Percentiles rank a stretch among this genome's conserved stretches.
Evolutionary conservation across 2,113 vertebrate genomes (phyloP).

Genomic region (Myrmecophaga tridactyla): DNA sequence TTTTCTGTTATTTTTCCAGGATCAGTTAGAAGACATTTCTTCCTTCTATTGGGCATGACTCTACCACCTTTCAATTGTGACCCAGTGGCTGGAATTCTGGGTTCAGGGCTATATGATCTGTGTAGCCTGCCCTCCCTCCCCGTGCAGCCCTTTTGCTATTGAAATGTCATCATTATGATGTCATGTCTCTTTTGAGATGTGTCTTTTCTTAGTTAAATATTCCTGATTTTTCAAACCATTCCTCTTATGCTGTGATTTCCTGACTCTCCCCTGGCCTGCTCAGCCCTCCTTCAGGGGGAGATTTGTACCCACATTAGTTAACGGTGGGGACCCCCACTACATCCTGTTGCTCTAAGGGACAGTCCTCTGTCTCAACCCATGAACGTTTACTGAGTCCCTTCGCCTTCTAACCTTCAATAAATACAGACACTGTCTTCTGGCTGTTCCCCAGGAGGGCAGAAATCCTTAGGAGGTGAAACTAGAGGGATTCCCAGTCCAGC

Average conservation of each 20-base stretch:
- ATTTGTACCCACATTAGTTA: background rate
- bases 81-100: background rate
- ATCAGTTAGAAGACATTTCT: slow-evolving; percentile 2
- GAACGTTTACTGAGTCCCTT: background rate
- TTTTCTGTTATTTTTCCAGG: background rate
- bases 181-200: background rate
- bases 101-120: background rate
- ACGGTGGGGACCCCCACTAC: background rate
- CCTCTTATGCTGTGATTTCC: background rate
- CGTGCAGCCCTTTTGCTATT: background rate
- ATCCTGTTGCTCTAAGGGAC: background rate
- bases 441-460: background rate
- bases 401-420: background rate
- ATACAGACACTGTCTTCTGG: background rate
- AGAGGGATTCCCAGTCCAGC: background rate
- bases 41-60: background rate
- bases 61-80: background rate
- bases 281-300: background rate
- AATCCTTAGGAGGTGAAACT: background rate
- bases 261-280: background rate
- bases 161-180: background rate
- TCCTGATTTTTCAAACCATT: background rate
- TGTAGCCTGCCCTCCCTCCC: background rate
- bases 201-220: background rate
- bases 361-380: background rate